Base-by-base conservation (phyloP, 2,113 vertebrate species). In the Enhydra lutris region DNA sequence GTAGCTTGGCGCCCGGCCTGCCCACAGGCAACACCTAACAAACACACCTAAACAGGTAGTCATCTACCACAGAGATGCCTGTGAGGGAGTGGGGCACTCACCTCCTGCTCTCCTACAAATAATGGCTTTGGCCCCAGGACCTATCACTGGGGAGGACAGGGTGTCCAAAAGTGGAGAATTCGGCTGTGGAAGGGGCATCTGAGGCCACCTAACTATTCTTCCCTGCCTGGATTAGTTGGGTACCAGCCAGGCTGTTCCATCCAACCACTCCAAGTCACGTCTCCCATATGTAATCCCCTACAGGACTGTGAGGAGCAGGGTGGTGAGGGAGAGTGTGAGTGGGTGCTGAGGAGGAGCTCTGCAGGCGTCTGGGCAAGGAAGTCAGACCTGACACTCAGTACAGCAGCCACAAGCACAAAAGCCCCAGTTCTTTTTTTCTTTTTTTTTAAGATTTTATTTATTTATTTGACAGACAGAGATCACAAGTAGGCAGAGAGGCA, bases 321-420 rank as follows among this genome's bases (percentile, higher is more conserved):
- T 99, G 0, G 98, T 80, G 63, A 99, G 99, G 98, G 99, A 99
- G 95, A 99, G 99, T 93, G 99, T 45, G 99, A 99, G 84, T 99
- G 99, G 99, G 99, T 99, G 95, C 71, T 99, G 20, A 99, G 98
- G 99, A 99, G 95, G 99, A 99, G 81, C 99, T 99, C 3, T 98
- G 99, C 2, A 98, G 99, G 1, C 98, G 99, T 78, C 99, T 99
- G 98, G 99, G 99, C 98, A 99, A 99, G 99, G 99, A 99, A 0
- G 99, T 99, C 95, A 98, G 99, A 67, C 98, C 99, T 0, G 99
- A 99, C 97, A 99, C 99, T 0, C 99, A 99, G 96, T 99, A 99
- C 98, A 99, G 99, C 0, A 99, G 99, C 34, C 99, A 99, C 31
- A 99, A 99, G 94, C 99, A 99, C 81, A 99, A 98, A 99, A 98